Conservation (phyloP, 2,888 invertebrate species). For the Lacanobia oleracea region DNA sequence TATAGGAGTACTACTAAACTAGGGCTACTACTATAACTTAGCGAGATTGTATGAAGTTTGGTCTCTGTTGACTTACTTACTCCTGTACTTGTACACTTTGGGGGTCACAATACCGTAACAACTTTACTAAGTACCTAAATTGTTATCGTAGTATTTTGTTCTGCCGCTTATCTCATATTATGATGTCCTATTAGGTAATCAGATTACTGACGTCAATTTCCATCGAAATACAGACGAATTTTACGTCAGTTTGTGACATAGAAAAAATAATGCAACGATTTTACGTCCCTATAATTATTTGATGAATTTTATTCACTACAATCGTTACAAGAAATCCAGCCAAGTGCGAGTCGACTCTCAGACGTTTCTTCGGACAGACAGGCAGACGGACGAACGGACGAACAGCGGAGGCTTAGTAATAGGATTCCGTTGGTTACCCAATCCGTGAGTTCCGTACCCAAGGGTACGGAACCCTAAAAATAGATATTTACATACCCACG, state of each 20-base stretch:
- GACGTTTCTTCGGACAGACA: no score
- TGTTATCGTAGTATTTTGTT: conserved; percentile 44
- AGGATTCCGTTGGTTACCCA: no score
- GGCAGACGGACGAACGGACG: no score
- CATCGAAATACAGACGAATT: conserved; percentile 8
- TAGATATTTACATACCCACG: no score
- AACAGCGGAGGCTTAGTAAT: no score
- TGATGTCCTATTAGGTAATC: conserved; percentile 37
- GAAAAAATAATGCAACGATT: no score
- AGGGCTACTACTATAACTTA: background rate
- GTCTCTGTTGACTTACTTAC: conserved; percentile 23
- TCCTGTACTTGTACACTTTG: conserved; percentile 3
- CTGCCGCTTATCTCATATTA: conserved; percentile 40
- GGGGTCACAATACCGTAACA: conserved; percentile 42
- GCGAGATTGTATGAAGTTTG: background rate
- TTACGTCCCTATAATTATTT: no score
- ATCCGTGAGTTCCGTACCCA: no score
- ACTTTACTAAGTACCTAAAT: conserved; percentile 16
- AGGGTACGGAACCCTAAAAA: no score
- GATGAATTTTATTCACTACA: no score
- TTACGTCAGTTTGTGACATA: conserved; percentile 1
- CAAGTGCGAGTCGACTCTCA: no score
- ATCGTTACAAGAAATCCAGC: no score
- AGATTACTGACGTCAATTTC: conserved; percentile 35
- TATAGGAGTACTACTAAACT: background rate